These are phyloP conservation scores for Heterochromis multidens DNA, from an alignment of 2,113 vertebrate genomes.

Conservation along the genomic window DNA sequence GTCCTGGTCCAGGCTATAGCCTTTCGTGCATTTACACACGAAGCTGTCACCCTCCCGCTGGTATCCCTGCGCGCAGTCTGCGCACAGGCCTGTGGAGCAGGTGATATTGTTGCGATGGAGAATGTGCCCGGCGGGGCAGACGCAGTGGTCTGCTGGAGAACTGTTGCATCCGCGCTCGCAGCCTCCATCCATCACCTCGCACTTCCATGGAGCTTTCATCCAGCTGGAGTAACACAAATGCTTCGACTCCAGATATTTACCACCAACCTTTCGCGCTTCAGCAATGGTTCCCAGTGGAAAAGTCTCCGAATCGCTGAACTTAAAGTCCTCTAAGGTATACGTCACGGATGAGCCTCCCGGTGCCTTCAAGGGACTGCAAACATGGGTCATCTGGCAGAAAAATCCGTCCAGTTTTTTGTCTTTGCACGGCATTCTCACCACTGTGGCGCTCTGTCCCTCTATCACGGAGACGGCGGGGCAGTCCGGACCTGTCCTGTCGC, in stretches of 20 bases:
- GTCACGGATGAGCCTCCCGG: not conserved
- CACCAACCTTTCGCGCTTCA: accelerated
- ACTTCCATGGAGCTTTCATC: constrained; percentile 37
- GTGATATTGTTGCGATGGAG: constrained; percentile 44
- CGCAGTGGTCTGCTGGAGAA: not conserved
- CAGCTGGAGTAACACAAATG: not conserved
- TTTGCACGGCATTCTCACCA: not conserved
- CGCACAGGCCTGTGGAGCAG: constrained; percentile 10
- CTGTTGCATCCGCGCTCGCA: constrained; percentile 14
- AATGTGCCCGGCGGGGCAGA: not conserved
- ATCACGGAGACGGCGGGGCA: not conserved
- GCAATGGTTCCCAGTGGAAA: constrained; percentile 24
- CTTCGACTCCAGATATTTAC: not conserved
- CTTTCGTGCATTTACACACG: not conserved
- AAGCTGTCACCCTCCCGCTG: not conserved
- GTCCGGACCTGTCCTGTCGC: accelerated
- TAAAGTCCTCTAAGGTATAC: not conserved
- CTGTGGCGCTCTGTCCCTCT: not conserved
- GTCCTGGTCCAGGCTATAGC: not conserved
- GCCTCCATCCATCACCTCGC: constrained; percentile 41
- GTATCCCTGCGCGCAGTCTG: not conserved
- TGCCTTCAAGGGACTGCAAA: not conserved
- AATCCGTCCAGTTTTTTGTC: not conserved
- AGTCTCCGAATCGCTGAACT: accelerated
- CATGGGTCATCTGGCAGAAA: not conserved